Evolutionary conservation across 2,797 vertebrate species (phyloP).

Genomic region (Spheniscus humboldti): DNA sequence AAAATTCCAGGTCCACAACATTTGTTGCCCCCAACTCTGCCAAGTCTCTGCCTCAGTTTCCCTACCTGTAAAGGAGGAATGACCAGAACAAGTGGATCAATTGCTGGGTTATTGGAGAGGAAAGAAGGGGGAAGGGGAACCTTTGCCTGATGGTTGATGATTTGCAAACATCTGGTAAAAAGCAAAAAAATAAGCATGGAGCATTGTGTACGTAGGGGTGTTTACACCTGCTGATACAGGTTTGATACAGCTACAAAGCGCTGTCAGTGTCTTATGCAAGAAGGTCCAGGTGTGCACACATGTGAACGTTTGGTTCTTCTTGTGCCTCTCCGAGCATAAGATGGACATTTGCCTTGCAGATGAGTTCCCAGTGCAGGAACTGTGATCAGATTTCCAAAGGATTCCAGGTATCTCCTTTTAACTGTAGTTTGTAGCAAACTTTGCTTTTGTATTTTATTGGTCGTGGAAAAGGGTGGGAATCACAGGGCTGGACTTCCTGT

Average conservation of each 20-base stretch:
- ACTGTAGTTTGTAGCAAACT: not conserved
- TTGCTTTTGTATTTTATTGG: not conserved
- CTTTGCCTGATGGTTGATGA: not conserved
- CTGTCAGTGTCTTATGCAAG: not conserved
- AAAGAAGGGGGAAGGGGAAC: not conserved
- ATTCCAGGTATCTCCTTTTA: not conserved
- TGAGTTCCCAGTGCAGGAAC: not conserved
- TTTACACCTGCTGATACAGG: not conserved
- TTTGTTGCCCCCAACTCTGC: not conserved
- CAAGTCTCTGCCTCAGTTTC: not conserved
- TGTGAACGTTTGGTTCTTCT: not conserved
- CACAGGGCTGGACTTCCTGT: not conserved
- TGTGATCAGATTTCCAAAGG: not conserved
- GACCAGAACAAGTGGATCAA: not conserved
- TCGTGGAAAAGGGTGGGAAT: not conserved
- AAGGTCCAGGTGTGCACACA: not conserved
- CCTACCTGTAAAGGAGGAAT: not conserved
- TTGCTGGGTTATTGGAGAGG: not conserved
- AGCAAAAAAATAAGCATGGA: not conserved
- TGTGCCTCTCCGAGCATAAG: not conserved
- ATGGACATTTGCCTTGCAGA: not conserved
- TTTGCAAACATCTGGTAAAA: not conserved
- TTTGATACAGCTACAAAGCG: not conserved
- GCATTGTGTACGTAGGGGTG: not conserved
- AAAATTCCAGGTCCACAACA: not conserved